Conservation (phyloP, 2,888 invertebrate species). For the Drosophila anomalipes region DNA sequence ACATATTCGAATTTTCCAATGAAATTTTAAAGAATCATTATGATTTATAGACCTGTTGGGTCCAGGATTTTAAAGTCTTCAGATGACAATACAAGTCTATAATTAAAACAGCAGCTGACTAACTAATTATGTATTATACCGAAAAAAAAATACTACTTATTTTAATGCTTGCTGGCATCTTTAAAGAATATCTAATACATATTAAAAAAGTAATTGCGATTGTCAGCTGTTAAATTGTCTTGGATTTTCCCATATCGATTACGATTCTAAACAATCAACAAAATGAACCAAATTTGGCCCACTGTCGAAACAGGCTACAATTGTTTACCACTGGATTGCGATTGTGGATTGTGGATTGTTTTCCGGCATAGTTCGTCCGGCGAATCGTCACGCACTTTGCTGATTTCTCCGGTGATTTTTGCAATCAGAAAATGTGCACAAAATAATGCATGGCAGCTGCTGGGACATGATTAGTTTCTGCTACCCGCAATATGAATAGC, state of each 20-base stretch:
- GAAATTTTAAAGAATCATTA: not conserved
- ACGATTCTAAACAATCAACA: not conserved
- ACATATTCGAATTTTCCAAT: not conserved
- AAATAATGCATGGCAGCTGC: slow-evolving; percentile 63
- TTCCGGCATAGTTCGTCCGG: slow-evolving; percentile 5
- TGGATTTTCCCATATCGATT: not conserved
- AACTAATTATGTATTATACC: not conserved
- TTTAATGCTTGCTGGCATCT: not conserved
- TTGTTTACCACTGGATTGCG: not conserved
- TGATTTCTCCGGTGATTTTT: slow-evolving; percentile 81
- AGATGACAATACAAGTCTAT: not conserved
- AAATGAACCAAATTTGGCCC: not conserved
- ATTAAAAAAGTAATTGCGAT: not conserved
- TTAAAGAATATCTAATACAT: not conserved
- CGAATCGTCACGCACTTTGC: slow-evolving; percentile 46
- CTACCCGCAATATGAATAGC: slow-evolving; percentile 66
- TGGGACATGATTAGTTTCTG: slow-evolving; percentile 60
- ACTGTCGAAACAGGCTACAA: not conserved
- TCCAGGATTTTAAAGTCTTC: not conserved
- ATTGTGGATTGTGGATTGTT: slow-evolving; percentile 3
- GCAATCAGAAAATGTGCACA: slow-evolving; percentile 74
- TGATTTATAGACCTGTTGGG: not conserved
- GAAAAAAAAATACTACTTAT: not conserved
- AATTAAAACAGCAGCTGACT: not conserved
- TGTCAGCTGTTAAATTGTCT: slow-evolving; percentile 2